phyloP scores from a whole-genome alignment of 2,888 invertebrate species.

The Amorpha juglandis region DNA sequence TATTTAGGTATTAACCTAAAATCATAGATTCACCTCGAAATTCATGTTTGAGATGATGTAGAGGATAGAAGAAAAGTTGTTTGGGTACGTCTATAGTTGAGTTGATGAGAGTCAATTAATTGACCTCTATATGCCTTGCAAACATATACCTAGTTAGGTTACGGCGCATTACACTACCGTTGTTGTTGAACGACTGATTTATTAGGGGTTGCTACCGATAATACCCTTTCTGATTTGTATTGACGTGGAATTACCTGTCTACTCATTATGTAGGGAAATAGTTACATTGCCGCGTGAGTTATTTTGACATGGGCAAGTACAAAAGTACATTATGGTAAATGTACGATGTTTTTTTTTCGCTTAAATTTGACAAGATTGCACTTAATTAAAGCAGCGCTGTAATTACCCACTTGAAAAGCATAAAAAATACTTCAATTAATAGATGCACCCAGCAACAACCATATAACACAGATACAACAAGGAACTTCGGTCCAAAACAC shows the following conservation, averaged over 20 bases:
- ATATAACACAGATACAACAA: no score
- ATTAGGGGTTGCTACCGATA: constrained; percentile 33
- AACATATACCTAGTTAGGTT: constrained; percentile 56
- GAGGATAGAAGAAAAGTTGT: constrained; percentile 47
- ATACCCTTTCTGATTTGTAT: constrained; percentile 25
- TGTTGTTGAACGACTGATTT: constrained; percentile 50
- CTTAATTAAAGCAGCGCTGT: no score
- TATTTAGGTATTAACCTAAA: no score
- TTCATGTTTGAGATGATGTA: constrained; percentile 44
- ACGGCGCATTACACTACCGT: constrained; percentile 49
- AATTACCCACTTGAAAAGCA: no score
- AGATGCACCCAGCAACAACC: no score
- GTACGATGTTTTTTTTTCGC: no score
- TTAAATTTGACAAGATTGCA: no score
- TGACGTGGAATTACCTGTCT: constrained; percentile 9
- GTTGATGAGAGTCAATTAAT: constrained; percentile 62
- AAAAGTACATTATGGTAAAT: no score
- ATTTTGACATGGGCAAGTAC: background rate
- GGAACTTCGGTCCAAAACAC: no score
- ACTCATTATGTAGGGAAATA: constrained; percentile 6
- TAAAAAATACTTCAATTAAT: no score
- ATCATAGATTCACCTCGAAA: constrained; percentile 60
- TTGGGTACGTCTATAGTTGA: constrained; percentile 53
- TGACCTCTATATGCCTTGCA: constrained; percentile 58
- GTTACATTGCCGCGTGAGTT: background rate